Evolutionary conservation across 2,888 invertebrate species (phyloP).

Genomic region (Apodemia zela): DNA sequence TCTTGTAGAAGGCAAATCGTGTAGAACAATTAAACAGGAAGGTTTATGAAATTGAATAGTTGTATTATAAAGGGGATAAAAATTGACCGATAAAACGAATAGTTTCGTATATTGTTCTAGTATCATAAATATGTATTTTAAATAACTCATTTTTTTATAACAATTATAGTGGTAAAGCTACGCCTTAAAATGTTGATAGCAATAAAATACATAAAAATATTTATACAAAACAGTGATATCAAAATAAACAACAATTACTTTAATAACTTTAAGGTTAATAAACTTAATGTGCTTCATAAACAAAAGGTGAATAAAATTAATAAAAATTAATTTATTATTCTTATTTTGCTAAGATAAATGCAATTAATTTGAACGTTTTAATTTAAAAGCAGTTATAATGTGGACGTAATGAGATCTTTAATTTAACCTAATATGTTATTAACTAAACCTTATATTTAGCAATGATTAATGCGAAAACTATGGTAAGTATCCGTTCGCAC

Average conservation of each 20-base stretch:
- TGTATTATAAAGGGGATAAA: no score
- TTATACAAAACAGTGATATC: conserved; percentile 38
- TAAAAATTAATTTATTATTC: conserved; percentile 55
- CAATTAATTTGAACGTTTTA: conserved; percentile 4
- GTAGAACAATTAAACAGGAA: no score
- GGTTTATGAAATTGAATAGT: no score
- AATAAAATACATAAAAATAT: conserved; percentile 49
- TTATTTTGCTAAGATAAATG: conserved; percentile 42
- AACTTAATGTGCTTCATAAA: conserved; percentile 45
- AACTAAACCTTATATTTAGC: neutral
- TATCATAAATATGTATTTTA: no score
- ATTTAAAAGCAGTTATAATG: conserved; percentile 5
- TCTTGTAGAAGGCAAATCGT: no score
- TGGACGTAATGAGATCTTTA: conserved; percentile 10
- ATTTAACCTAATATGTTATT: conserved; percentile 12
- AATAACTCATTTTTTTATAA: no score
- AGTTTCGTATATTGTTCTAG: no score
- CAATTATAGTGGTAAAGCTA: neutral
- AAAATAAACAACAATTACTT: conserved; percentile 47
- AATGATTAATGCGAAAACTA: conserved; percentile 14
- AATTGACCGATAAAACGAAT: no score
- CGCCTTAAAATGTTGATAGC: conserved; percentile 18
- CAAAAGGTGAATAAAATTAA: conserved; percentile 57
- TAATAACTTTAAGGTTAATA: conserved; percentile 41
- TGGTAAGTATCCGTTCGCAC: conserved; percentile 5